phyloP scores from a whole-genome alignment of 1,140 invertebrate species.

The Chionoecetes opilio region DNA sequence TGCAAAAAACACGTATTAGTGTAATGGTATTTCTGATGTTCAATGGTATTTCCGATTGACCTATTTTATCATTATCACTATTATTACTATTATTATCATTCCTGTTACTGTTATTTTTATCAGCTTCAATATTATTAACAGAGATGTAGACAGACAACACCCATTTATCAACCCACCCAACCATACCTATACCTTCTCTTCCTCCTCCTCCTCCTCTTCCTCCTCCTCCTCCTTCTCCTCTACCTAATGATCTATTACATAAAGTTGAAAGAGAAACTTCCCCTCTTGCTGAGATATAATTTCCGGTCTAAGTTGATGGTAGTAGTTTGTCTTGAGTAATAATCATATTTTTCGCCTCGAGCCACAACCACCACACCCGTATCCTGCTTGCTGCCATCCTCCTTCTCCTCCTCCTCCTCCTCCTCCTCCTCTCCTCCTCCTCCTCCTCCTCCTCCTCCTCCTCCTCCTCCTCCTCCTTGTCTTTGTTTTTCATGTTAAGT shows the following conservation, averaged over 20 bases:
- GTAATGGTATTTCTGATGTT: neutral
- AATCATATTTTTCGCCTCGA: slow-evolving; percentile 16
- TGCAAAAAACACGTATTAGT: neutral
- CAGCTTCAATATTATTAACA: neutral
- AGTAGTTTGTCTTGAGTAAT: slow-evolving; percentile 1
- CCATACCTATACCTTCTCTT: neutral
- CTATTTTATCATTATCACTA: neutral
- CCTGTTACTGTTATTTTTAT: neutral
- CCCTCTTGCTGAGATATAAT: slow-evolving; percentile 25
- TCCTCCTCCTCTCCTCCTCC: neutral
- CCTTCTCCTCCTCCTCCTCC: neutral
- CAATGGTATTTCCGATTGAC: neutral
- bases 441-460: neutral
- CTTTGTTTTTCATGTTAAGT: neutral
- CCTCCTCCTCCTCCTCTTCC: no score
- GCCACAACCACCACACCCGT: neutral
- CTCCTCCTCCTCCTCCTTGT: neutral
- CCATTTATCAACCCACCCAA: neutral
- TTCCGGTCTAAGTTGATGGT: slow-evolving; percentile 41
- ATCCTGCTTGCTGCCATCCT: neutral
- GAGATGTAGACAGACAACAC: neutral
- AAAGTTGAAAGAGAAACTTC: slow-evolving; percentile 36
- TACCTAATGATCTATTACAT: slow-evolving; percentile 31
- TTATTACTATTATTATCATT: neutral
- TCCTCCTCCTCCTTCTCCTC: neutral